These are phyloP conservation scores for Mobula hypostoma DNA, from an alignment of 2,113 vertebrate species.

Conservation along the genomic window DNA sequence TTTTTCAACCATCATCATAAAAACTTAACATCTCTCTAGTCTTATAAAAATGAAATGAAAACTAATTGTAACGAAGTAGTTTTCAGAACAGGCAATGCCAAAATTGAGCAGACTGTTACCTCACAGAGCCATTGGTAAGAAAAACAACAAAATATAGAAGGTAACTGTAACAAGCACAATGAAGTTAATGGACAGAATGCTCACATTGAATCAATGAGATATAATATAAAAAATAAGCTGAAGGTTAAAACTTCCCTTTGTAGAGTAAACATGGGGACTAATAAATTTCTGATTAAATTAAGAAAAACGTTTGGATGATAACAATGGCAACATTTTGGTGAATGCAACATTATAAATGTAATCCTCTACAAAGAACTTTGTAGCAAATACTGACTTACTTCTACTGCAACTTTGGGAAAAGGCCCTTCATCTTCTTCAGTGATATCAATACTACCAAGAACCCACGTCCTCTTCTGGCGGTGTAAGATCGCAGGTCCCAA, in stretches of 20 bases:
- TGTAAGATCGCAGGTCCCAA: background rate
- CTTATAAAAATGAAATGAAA: background rate
- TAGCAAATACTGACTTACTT: background rate
- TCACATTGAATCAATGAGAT: no score
- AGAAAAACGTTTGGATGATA: no score
- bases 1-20: background rate
- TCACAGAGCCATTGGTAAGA: background rate
- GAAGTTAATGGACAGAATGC: background rate
- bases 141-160: background rate
- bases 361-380: background rate
- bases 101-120: background rate
- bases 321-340: no score
- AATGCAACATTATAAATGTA: no score
- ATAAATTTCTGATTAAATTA: no score
- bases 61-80: background rate
- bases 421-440: slow-evolving; percentile 1
- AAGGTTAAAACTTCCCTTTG: no score
- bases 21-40: no score
- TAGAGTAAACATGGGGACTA: no score
- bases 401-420: background rate
- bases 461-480: slow-evolving; percentile 27
- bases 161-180: background rate
- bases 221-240: no score
- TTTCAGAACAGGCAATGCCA: background rate
- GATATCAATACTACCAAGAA: background rate